phyloP scores from a whole-genome alignment of 2,888 invertebrate genomes.

The Sycophila texana region DNA sequence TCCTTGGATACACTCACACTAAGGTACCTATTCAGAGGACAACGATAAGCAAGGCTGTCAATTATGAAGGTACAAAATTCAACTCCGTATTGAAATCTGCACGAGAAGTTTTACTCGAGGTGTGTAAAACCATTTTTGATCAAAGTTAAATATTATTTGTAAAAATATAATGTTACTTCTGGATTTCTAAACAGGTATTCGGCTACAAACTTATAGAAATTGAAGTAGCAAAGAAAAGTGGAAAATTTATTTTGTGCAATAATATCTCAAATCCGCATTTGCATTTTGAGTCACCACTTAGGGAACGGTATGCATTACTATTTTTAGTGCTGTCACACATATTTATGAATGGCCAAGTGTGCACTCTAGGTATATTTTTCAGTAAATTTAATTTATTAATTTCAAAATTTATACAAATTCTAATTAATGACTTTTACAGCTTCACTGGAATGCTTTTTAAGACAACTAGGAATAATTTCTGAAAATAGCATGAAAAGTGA shows the following conservation, averaged over 20 bases:
- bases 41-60: conserved; percentile 62
- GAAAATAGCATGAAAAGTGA: conserved; percentile 68
- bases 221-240: conserved; percentile 61
- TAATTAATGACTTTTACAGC: conserved; percentile 71
- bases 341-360: conserved; percentile 77
- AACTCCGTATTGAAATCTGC: conserved; percentile 59
- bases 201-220: conserved; percentile 77
- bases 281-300: conserved; percentile 64
- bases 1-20: conserved; percentile 60
- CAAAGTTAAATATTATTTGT: conserved; percentile 7
- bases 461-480: conserved; percentile 75
- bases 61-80: conserved; percentile 60
- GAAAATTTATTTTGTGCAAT: conserved; percentile 68
- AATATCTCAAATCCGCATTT: conserved; percentile 63
- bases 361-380: conserved; percentile 76
- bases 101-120: conserved; percentile 59
- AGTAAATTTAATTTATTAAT: conserved; percentile 39
- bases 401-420: conserved; percentile 28
- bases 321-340: conserved; percentile 77
- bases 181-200: conserved; percentile 74
- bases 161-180: conserved; percentile 54
- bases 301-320: conserved; percentile 75
- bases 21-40: conserved; percentile 62
- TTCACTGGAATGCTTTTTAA: conserved; percentile 77
- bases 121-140: conserved; percentile 49